Conservation (phyloP, 2,888 invertebrate species). For the Achlya flavicornis region DNA sequence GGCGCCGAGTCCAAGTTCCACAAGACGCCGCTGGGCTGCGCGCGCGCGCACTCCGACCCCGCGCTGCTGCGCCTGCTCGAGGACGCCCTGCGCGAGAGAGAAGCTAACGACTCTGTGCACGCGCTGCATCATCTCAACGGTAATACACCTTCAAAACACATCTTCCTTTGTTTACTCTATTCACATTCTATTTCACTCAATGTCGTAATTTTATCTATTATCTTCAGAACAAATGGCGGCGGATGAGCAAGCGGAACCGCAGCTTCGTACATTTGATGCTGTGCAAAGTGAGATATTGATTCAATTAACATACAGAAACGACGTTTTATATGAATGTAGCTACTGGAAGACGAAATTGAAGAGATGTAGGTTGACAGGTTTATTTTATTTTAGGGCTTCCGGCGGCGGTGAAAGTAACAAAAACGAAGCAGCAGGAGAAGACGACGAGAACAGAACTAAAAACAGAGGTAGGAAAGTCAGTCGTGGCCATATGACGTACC, state of each 20-base stretch:
- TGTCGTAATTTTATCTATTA: conserved; percentile 11
- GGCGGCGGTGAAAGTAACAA: conserved; percentile 26
- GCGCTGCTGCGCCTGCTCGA: conserved; percentile 42
- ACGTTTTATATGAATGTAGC: no score
- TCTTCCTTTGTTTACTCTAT: no score
- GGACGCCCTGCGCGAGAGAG: conserved; percentile 39
- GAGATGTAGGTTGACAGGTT: no score
- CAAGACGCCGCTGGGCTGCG: conserved; percentile 57
- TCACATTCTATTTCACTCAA: no score
- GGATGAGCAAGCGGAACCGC: conserved; percentile 15
- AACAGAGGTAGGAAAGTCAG: conserved; percentile 36
- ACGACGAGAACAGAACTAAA: conserved; percentile 26
- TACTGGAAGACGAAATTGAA: no score
- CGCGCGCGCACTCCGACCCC: conserved; percentile 33
- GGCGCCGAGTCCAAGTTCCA: conserved; percentile 71
- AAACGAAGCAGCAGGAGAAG: conserved; percentile 28
- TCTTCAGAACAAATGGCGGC: conserved; percentile 14
- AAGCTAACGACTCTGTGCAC: conserved; percentile 39
- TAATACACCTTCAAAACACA: no score
- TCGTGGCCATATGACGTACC: no score
- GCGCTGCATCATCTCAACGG: conserved; percentile 36
- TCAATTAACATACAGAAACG: no score
- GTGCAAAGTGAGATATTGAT: conserved; percentile 36
- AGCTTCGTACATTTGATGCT: conserved; percentile 31
- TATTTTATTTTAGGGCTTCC: conserved; percentile 2